These are phyloP conservation scores for Lasioglossum oenotherae DNA, from an alignment of 2,888 invertebrate genomes.

Conservation along the genomic window DNA sequence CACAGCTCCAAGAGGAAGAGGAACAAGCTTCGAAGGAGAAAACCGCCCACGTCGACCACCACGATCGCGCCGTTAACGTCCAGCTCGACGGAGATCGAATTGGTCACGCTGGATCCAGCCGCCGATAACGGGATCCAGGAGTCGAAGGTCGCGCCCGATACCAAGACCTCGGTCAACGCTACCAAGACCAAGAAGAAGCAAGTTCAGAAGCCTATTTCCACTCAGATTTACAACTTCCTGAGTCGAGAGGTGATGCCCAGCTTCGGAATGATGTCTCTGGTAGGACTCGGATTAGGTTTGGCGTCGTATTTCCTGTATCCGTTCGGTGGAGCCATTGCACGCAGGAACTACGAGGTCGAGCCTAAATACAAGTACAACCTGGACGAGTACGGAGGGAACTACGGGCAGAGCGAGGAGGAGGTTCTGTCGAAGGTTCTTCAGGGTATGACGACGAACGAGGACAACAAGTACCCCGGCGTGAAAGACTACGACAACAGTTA, in stretches of 20 bases:
- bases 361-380: conserved; percentile 88
- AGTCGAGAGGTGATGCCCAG: conserved; percentile 93
- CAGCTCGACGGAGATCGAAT: conserved; percentile 57
- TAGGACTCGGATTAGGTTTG: conserved; percentile 90
- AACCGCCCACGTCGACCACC: conserved; percentile 84
- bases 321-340: conserved; percentile 87
- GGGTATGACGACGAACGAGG: conserved; percentile 86
- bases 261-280: conserved; percentile 90
- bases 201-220: conserved; percentile 87
- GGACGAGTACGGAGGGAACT: conserved; percentile 88
- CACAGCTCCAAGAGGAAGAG: conserved; percentile 85
- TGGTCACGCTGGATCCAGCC: conserved; percentile 43
- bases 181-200: conserved; percentile 86
- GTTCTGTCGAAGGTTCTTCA: conserved; percentile 91
- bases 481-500: conserved; percentile 70
- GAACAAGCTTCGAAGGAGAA: conserved; percentile 86
- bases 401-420: conserved; percentile 91
- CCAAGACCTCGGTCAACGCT: conserved; percentile 78
- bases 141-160: conserved; percentile 82
- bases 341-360: conserved; percentile 87
- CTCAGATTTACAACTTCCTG: conserved; percentile 91
- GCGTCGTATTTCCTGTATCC: conserved; percentile 92
- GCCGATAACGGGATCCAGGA: conserved; percentile 78
- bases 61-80: conserved; percentile 71
- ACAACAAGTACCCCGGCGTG: conserved; percentile 58